phyloP scores from a whole-genome alignment of 2,113 vertebrate species.

The Plestiodon gilberti region DNA sequence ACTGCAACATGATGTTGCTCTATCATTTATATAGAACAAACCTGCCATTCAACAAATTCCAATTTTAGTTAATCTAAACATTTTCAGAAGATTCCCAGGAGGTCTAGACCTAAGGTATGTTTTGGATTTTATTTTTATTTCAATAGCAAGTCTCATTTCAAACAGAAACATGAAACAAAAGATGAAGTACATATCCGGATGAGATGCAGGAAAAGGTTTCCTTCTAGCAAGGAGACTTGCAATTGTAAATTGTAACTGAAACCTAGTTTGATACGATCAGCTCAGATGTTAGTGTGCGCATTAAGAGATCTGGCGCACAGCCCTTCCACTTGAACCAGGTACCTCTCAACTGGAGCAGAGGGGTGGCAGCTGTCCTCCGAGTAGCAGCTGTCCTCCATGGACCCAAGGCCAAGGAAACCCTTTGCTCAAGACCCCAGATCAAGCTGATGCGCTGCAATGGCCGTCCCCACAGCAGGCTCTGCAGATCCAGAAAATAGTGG shows the following conservation, averaged over 20 bases:
- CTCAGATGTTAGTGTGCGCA: not conserved
- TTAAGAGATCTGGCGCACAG: not conserved
- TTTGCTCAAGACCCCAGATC: not conserved
- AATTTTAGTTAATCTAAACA: slow-evolving; percentile 14
- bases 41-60: slow-evolving; percentile 33
- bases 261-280: not conserved
- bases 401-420: not conserved
- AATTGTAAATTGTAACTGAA: too few relatives aligned
- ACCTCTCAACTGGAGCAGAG: not conserved
- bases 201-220: not conserved
- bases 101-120: not conserved
- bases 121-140: not conserved
- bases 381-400: not conserved
- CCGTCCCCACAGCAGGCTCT: not conserved
- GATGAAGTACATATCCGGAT: not conserved
- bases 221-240: not conserved
- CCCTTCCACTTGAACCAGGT: not conserved
- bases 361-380: not conserved
- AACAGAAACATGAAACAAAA: not conserved
- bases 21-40: not conserved
- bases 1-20: not conserved
- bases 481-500: not conserved
- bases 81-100: slow-evolving; percentile 1
- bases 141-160: not conserved
- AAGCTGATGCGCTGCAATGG: not conserved